These are phyloP conservation scores for Leptinotarsa texana DNA, from an alignment of 1,140 invertebrate species.

Conservation along the genomic window DNA sequence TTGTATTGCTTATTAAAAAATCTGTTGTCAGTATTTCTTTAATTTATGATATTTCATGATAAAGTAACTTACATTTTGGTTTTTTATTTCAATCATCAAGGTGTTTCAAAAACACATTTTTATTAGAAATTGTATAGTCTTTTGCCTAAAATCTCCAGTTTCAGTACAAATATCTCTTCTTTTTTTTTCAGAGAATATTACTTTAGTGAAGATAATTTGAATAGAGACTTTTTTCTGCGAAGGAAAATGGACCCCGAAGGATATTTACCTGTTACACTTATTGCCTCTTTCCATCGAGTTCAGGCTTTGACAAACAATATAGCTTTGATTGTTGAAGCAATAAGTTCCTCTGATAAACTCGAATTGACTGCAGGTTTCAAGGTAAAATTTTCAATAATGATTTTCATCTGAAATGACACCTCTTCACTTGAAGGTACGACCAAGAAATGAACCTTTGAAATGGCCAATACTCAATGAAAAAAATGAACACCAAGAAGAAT, in stretches of 20 bases:
- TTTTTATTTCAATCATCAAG: no score
- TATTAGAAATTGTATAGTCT: no score
- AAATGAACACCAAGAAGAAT: slow-evolving; percentile 57
- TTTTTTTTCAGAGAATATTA: slow-evolving; percentile 90
- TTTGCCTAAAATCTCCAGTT: no score
- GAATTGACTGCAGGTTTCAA: slow-evolving; percentile 80
- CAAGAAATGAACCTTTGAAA: slow-evolving; percentile 76
- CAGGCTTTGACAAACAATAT: slow-evolving; percentile 85
- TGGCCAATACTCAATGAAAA: slow-evolving; percentile 79
- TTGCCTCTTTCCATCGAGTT: slow-evolving; percentile 95
- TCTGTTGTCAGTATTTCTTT: no score
- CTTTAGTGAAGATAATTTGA: slow-evolving; percentile 96
- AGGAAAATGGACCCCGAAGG: slow-evolving; percentile 95
- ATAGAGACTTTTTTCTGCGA: slow-evolving; percentile 93
- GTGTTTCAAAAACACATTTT: no score
- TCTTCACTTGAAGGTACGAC: slow-evolving; percentile 67
- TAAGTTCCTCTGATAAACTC: slow-evolving; percentile 79
- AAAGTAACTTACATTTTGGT: no score
- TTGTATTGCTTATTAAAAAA: no score
- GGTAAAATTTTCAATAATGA: slow-evolving; percentile 55
- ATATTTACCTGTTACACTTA: slow-evolving; percentile 88
- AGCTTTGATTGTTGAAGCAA: slow-evolving; percentile 78
- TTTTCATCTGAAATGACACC: not conserved
- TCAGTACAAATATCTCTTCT: no score
- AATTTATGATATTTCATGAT: no score